Evolutionary conservation across 2,113 vertebrate species (phyloP).

Genomic region (Nannospalax galili): DNA sequence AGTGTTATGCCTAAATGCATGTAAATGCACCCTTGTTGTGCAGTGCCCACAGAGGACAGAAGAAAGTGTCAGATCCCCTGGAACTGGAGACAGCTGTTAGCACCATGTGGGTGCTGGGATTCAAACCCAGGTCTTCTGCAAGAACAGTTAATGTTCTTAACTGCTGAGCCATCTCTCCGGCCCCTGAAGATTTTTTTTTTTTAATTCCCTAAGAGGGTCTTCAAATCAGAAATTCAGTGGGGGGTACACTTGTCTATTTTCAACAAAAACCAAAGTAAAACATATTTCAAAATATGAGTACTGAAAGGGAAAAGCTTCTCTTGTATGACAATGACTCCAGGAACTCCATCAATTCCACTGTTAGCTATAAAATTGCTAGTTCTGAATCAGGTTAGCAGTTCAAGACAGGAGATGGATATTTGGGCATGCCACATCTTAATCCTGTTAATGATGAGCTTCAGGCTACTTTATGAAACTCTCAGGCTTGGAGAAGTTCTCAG

Average conservation of each 20-base stretch:
- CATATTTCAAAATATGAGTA: slow-evolving; percentile 1
- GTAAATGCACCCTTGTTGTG: no score
- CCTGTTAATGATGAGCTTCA: not conserved
- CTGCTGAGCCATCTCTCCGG: no score
- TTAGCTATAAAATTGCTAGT: not conserved
- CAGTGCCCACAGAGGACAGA: no score
- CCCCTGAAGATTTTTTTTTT: not conserved
- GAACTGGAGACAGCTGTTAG: no score
- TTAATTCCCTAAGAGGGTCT: slow-evolving; percentile 22
- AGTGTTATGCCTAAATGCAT: no score
- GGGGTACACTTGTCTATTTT: not conserved
- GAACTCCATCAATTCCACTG: not conserved
- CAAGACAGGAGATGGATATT: not conserved
- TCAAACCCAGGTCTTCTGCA: no score
- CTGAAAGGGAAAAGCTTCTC: not conserved
- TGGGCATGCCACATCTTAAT: not conserved
- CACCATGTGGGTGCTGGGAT: no score
- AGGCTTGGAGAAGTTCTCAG: not conserved
- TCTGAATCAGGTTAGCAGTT: not conserved
- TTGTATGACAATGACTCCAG: not conserved
- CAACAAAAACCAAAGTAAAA: not conserved
- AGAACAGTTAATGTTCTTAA: no score
- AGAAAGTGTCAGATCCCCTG: no score
- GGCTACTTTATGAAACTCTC: not conserved
- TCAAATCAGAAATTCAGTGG: not conserved